Evolutionary conservation across 1,140 invertebrate species (phyloP), one percentile per base, ranked within the genome.

Genomic region (Zaprionus davidi): DNA sequence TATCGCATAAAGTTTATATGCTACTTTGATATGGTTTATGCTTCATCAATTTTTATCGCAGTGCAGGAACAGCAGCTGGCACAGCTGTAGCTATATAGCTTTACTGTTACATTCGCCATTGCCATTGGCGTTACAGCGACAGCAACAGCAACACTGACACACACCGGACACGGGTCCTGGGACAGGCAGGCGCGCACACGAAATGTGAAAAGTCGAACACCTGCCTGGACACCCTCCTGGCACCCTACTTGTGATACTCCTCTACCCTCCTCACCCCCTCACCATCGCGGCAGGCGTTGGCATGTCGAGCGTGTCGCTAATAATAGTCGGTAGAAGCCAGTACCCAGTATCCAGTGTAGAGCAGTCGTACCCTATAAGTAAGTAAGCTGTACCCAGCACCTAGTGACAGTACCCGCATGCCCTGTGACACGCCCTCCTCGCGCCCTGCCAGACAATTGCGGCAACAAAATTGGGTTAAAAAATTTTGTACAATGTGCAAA

Each of bases 251-350:
- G n/a, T 22, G 31, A 11, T 28, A 57, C 46, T 9, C 41, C n/a
- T 17, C 36, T 24, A 17, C 28, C 26, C 38, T 5, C 31, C 41
- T 13, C 55, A 41, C 24, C 20, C 1, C 26, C 24, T 28, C 34
- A 13, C 20, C 41, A 58, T 38, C 28, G 24, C 68, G 60, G 17
- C 57, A 28, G 72, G 28, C 63, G 84, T 83, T 84, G 53, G 84
- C 84, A 84, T 81, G 78, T 73, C 75, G 71, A 88, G 84, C 84
- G 84, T 88, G 84, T 66, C 81, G 71, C 85, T 88, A 90, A 88
- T 90, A 88, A 88, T 88, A 88, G 84, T 73, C 78, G 63, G 36
- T 46, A 62, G 31, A 34, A 34, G 55, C 59, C 72, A 41, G 46
- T 44, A 22, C 66, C 24, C 34, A 51, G 38, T 58, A 70, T 66